Base-by-base conservation (phyloP, 2,888 invertebrate genomes). In the Rotaria macrura region DNA sequence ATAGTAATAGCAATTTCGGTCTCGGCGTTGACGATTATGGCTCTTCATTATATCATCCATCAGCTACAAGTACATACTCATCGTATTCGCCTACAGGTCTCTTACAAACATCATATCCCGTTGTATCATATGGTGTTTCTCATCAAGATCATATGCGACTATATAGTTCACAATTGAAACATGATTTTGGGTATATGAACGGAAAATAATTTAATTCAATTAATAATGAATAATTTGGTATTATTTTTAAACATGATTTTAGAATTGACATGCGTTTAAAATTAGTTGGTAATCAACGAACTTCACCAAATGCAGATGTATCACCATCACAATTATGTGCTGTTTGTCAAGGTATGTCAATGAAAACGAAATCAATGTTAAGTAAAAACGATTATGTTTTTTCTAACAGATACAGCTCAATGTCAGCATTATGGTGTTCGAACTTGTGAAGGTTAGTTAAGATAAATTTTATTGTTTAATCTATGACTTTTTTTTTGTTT, bases 341-440 rank as follows among this genome's bases (percentile, higher is more conserved):
- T 79, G 79, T 79, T 79, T 79, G 79, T 79, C 43, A 43, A 40
- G 79, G 65, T 65, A 34, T 34, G 38, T 65, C 17, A 65, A 4
- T 20, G 10, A 34, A 40, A 79, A 23, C 5, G 4, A n/a, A 65
- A 47, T 47, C 9, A 47, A 47, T 12, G 14, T 47, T 12, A 25
- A 34, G 3, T 1, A 29, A 65, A 17, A 49, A 49, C 17, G 17
- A 49, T 12, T 49, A 49, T 25, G 1, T 65, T 34, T 34, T 65
- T 17, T 14, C 38, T 3, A 34, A 20, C 20, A 65, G 99, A 99
- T 91, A 96, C 96, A 25, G 98, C 98, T 0, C 96, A 97, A 49
- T 98, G 98, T 89, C 97, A 97, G 90, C 97, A 98, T 91, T 98
- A 98, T 90, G 98, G 98, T 1, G 99, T 99, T 0, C 93, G 97